These are phyloP conservation scores for Clarias batrachus DNA, from an alignment of 2,113 vertebrate genomes.

Conservation along the genomic window DNA sequence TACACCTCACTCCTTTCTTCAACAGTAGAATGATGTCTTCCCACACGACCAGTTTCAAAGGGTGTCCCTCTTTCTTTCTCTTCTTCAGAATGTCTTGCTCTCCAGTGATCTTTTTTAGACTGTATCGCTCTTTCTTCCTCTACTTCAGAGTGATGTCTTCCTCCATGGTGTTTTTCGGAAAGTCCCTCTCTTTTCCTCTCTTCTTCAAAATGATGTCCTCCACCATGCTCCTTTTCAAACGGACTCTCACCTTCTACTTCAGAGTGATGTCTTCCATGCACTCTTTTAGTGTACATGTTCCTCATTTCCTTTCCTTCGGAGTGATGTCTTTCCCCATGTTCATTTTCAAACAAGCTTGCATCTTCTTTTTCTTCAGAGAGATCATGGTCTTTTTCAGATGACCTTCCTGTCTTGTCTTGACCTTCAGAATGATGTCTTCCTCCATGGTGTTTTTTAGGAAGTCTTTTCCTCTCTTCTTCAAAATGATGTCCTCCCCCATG, in stretches of 20 bases:
- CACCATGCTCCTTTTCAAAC: slow-evolving; percentile 24
- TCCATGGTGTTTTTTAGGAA: not conserved
- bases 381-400: slow-evolving; percentile 31
- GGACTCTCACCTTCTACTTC: not conserved
- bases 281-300: not conserved
- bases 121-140: not conserved
- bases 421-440: not conserved
- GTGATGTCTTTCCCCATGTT: slow-evolving; percentile 25
- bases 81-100: slow-evolving; percentile 18
- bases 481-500: not conserved
- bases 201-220: not conserved
- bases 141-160: not conserved
- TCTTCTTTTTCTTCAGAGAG: slow-evolving; percentile 16
- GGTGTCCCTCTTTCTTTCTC: not conserved
- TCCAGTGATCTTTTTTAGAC: not conserved
- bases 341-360: slow-evolving; percentile 21
- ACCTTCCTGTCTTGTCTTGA: not conserved
- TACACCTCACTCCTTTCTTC: too few relatives aligned
- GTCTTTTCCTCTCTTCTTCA: not conserved
- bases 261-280: not conserved
- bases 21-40: not conserved
- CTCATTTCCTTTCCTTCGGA: too few relatives aligned
- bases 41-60: not conserved
- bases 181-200: not conserved
- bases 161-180: not conserved